A percentile compares a stretch with the other conserved stretches of the same genome.
phyloP scores from a whole-genome alignment of 2,113 vertebrate genomes.

The Boulengeromyrus knoepffleri region DNA sequence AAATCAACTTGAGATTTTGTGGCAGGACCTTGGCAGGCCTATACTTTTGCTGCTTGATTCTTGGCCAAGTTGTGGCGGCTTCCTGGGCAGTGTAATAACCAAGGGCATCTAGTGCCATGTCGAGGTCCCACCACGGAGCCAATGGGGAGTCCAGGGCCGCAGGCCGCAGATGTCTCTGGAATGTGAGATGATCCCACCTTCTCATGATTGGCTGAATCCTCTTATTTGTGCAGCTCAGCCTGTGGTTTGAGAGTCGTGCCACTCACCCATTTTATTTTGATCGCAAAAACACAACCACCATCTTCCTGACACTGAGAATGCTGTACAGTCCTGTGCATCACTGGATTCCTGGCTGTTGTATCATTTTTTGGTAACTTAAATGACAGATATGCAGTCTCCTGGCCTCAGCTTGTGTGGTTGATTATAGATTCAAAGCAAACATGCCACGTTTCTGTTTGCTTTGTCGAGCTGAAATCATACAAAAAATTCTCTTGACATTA shows the following conservation, averaged over 20 bases:
- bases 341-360: neutral
- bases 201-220: neutral
- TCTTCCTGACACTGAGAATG: neutral
- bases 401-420: neutral
- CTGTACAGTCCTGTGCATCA: neutral
- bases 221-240: neutral
- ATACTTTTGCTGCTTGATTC: neutral
- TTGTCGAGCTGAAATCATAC: neutral
- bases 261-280: neutral
- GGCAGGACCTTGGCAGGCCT: slow-evolving; percentile 20
- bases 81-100: neutral
- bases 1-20: slow-evolving; percentile 15
- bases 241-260: neutral
- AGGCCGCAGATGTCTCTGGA: neutral
- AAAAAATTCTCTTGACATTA: neutral
- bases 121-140: neutral
- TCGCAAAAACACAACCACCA: neutral
- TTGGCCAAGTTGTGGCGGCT: neutral
- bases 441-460: neutral
- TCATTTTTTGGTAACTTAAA: neutral
- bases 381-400: neutral
- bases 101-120: neutral
- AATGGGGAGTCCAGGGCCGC: neutral
- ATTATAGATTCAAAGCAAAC: slow-evolving; percentile 2
- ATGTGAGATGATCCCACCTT: neutral